Evolutionary conservation across 1,140 invertebrate species (phyloP).

Genomic region (Drosophila serrata): DNA sequence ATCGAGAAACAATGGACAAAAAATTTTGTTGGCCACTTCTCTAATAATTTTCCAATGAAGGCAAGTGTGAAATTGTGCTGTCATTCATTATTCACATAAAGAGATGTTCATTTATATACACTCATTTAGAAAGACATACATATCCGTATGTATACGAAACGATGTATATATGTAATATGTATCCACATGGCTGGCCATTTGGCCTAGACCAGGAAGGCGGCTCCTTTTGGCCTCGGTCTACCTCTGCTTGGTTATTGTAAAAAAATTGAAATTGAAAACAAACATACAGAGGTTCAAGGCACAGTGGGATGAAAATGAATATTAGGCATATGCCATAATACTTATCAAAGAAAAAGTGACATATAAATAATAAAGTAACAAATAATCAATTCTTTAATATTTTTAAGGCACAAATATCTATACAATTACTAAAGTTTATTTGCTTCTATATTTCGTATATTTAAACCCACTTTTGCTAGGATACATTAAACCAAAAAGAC

Average conservation of each 20-base stretch:
- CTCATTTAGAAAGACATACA: background rate
- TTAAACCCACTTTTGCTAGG: slow-evolving; percentile 14
- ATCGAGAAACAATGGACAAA: slow-evolving; percentile 23
- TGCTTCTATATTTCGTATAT: background rate
- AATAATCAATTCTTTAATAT: background rate
- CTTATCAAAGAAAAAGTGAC: background rate
- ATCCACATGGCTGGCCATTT: slow-evolving; percentile 23
- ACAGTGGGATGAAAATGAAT: slow-evolving; percentile 9
- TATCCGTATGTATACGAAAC: background rate
- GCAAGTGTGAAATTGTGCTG: slow-evolving; percentile 52
- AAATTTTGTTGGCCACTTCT: slow-evolving; percentile 14
- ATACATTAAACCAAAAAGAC: slow-evolving; percentile 30
- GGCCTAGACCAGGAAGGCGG: slow-evolving; percentile 16
- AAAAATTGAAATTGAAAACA: slow-evolving; percentile 61
- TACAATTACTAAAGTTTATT: background rate
- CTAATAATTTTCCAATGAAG: slow-evolving; percentile 48
- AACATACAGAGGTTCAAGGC: slow-evolving; percentile 12
- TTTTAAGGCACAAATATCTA: background rate
- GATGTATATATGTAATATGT: slow-evolving; percentile 5
- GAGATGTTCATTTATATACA: background rate
- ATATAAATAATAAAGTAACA: background rate
- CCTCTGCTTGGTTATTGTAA: slow-evolving; percentile 34
- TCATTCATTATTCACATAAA: slow-evolving; percentile 34
- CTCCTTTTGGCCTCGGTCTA: too few relatives aligned
- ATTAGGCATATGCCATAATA: background rate